These are phyloP conservation scores for Ernsta delagoae DNA, from an alignment of 2,888 invertebrate species.

Conservation along the genomic window DNA sequence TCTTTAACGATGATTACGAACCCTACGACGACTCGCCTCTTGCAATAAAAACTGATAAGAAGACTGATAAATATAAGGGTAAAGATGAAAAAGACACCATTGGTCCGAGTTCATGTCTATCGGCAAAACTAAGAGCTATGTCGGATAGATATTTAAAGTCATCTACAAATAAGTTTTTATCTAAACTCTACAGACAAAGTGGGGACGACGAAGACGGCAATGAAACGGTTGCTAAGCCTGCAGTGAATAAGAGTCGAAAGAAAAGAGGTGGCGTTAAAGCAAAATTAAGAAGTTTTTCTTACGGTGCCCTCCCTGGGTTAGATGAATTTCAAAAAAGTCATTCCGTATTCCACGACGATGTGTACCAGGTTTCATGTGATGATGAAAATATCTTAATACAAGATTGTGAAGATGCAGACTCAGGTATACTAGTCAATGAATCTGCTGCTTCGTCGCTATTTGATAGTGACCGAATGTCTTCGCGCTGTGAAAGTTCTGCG, in stretches of 20 bases:
- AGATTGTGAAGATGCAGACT: slow-evolving; percentile 89
- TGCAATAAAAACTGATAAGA: slow-evolving; percentile 68
- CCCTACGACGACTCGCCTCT: slow-evolving; percentile 60
- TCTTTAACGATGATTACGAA: slow-evolving; percentile 81
- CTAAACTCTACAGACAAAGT: slow-evolving; percentile 86
- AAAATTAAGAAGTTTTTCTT: slow-evolving; percentile 89
- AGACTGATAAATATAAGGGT: slow-evolving; percentile 79
- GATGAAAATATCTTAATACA: slow-evolving; percentile 84
- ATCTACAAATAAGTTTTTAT: slow-evolving; percentile 88
- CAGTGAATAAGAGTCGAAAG: slow-evolving; percentile 66
- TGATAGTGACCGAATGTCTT: slow-evolving; percentile 82
- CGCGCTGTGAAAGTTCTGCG: slow-evolving; percentile 81
- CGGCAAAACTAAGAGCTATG: slow-evolving; percentile 87
- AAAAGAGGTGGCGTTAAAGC: slow-evolving; percentile 76
- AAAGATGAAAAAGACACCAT: slow-evolving; percentile 78
- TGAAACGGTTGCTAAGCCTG: slow-evolving; percentile 64
- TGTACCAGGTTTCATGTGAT: slow-evolving; percentile 76
- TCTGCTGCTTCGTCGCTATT: slow-evolving; percentile 88
- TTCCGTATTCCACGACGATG: slow-evolving; percentile 87
- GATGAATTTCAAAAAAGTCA: slow-evolving; percentile 87
- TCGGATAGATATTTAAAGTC: slow-evolving; percentile 89
- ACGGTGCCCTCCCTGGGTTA: slow-evolving; percentile 89
- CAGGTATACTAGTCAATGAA: slow-evolving; percentile 90
- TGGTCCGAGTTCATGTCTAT: slow-evolving; percentile 86
- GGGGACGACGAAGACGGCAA: slow-evolving; percentile 65